A percentile compares a stretch with the other conserved stretches of the same genome.
phyloP scores from a whole-genome alignment of 2,113 vertebrate species.

The Hydropotes inermis region DNA sequence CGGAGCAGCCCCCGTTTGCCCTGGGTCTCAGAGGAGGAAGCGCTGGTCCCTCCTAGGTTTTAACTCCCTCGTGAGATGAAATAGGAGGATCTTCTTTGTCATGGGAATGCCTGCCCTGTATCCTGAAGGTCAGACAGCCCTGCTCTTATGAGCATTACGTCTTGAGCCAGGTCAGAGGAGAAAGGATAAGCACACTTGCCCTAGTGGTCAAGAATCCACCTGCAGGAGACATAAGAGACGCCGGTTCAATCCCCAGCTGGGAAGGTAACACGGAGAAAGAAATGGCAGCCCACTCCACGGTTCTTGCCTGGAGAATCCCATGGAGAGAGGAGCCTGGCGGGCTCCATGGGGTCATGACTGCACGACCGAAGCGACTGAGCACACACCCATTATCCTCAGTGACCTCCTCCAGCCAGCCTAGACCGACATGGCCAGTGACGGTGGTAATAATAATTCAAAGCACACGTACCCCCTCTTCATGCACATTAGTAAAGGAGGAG shows the following conservation, averaged over 20 bases:
- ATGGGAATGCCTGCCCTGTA: background rate
- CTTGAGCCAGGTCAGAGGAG: background rate
- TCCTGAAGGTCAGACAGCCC: background rate
- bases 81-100: background rate
- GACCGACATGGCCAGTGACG: too few relatives aligned
- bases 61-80: background rate
- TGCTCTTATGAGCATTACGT: background rate
- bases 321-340: background rate
- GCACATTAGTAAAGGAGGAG: background rate
- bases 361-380: too few relatives aligned
- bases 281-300: background rate
- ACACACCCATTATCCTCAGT: background rate
- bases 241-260: background rate
- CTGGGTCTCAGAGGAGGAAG: background rate
- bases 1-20: background rate
- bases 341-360: background rate
- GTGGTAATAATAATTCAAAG: too few relatives aligned
- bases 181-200: background rate
- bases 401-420: background rate
- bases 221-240: background rate
- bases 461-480: too few relatives aligned
- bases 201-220: background rate
- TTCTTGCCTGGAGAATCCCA: background rate
- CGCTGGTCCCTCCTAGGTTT: background rate
- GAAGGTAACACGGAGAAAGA: accelerated